Conservation (phyloP, 2,113 vertebrate species). For the Litocranius walleri region DNA sequence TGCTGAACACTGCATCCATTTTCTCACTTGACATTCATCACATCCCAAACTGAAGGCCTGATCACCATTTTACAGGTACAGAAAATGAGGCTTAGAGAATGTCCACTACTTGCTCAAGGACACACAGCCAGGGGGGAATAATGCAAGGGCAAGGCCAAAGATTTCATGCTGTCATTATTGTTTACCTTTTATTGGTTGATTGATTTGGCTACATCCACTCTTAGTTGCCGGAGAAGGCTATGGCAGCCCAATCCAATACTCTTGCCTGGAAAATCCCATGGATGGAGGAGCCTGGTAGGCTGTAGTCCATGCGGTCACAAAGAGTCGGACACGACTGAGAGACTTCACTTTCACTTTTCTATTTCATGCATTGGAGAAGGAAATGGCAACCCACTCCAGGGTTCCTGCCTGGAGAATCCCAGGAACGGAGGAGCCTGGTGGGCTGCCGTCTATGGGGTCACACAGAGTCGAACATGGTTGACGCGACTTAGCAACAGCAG, state of each 20-base stretch:
- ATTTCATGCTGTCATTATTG: background rate
- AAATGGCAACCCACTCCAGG: too few relatives aligned
- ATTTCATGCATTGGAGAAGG: too few relatives aligned
- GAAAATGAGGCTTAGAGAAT: background rate
- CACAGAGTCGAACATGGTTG: too few relatives aligned
- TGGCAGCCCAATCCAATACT: too few relatives aligned
- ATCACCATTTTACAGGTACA: background rate
- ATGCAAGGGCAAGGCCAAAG: background rate
- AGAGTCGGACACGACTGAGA: accelerated
- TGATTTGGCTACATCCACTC: too few relatives aligned
- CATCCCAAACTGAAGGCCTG: background rate
- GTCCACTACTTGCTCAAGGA: background rate
- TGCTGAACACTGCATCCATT: background rate
- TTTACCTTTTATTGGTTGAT: background rate
- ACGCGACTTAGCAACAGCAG: too few relatives aligned
- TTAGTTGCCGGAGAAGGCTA: too few relatives aligned
- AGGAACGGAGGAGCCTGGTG: background rate
- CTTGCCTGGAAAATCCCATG: too few relatives aligned
- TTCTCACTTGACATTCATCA: background rate
- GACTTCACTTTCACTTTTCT: too few relatives aligned
- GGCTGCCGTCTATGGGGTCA: background rate
- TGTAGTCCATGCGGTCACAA: background rate
- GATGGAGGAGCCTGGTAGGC: background rate
- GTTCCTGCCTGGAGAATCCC: too few relatives aligned
- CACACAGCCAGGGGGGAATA: background rate